Evolutionary conservation across 1,140 invertebrate species (phyloP).

Genomic region (Diuraphis noxia): DNA sequence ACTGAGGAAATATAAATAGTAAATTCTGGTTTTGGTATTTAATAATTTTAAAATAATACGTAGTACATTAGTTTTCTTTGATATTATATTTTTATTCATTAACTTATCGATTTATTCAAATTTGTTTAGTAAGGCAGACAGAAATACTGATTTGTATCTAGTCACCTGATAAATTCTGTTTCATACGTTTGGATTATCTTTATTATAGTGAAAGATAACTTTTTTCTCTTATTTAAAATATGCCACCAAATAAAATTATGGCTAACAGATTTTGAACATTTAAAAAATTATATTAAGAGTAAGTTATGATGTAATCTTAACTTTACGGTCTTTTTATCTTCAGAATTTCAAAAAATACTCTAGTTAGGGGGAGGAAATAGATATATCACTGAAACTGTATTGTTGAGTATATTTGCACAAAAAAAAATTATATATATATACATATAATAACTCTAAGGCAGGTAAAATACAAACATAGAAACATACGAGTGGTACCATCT

Average conservation of each 20-base stretch:
- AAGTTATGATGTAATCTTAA: not conserved
- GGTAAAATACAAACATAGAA: no score
- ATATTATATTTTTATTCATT: not conserved
- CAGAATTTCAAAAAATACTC: no score
- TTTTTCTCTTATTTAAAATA: not conserved
- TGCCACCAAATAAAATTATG: not conserved
- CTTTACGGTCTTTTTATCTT: no score
- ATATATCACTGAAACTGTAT: no score
- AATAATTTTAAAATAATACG: not conserved
- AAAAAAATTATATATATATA: no score
- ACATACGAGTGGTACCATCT: no score
- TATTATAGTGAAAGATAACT: not conserved
- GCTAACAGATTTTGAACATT: not conserved
- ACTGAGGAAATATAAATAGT: no score
- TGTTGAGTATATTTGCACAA: no score
- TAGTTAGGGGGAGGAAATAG: not conserved
- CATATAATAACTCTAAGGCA: no score
- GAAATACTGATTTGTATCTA: not conserved
- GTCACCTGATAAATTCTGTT: not conserved
- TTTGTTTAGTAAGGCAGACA: not conserved
- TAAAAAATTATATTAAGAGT: not conserved
- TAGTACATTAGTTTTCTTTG: not conserved
- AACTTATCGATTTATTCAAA: not conserved
- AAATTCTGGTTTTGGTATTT: no score
- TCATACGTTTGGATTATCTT: not conserved